These are phyloP conservation scores for Tenebrosternarchus preto DNA, from an alignment of 2,113 vertebrate species.

Conservation along the genomic window DNA sequence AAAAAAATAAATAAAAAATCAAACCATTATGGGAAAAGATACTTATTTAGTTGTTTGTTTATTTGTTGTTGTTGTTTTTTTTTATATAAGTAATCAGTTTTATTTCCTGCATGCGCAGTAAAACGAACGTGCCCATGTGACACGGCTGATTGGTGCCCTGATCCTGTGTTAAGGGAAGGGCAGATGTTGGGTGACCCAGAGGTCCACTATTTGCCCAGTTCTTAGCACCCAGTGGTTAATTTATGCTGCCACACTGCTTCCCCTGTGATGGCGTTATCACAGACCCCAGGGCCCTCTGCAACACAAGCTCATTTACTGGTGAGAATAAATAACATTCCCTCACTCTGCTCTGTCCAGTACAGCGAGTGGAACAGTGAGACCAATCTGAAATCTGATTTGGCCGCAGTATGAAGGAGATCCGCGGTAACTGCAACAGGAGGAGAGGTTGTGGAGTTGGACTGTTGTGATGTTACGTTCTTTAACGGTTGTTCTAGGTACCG, in stretches of 20 bases:
- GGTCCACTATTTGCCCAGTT: constrained; percentile 51
- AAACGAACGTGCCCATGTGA: neutral
- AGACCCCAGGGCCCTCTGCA: constrained; percentile 46
- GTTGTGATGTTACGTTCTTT: too few species aligned
- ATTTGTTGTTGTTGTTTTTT: neutral
- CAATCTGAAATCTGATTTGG: neutral
- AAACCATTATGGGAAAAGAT: too few species aligned
- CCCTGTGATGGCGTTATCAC: constrained; percentile 56
- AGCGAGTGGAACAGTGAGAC: neutral
- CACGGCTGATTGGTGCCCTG: constrained; percentile 41
- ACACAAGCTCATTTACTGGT: constrained; percentile 60
- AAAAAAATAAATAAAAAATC: neutral
- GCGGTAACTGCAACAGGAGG: neutral
- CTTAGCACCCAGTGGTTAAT: constrained; percentile 70
- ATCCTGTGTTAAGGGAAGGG: constrained; percentile 59
- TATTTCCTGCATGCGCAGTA: neutral
- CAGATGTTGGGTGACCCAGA: constrained; percentile 64
- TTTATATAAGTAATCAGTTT: neutral
- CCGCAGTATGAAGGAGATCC: neutral
- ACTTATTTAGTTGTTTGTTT: too few species aligned
- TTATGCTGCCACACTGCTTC: constrained; percentile 65
- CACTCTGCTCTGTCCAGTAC: constrained; percentile 1
- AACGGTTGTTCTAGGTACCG: too few species aligned
- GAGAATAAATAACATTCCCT: constrained; percentile 54
- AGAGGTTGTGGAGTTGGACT: neutral